Percentiles rank a stretch among this genome's conserved stretches.
Conservation (phyloP, 1,140 invertebrate species). For the Hyles vespertilio region DNA sequence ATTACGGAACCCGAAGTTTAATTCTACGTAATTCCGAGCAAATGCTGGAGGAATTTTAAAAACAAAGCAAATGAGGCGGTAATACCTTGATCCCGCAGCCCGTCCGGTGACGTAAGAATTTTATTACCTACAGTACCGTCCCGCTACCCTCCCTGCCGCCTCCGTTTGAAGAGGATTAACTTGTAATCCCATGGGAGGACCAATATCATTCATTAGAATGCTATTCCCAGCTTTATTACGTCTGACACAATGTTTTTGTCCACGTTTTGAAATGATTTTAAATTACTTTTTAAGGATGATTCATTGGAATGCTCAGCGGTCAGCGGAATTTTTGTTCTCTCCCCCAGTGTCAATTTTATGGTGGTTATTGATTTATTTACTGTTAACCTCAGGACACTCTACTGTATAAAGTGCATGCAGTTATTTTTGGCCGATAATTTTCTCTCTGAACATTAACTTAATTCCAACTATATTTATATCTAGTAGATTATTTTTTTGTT, state of each 20-base stretch:
- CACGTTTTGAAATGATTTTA: conserved; percentile 37
- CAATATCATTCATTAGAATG: conserved; percentile 71
- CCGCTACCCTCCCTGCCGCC: conserved; percentile 26
- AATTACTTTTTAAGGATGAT: conserved; percentile 38
- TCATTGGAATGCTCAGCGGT: conserved; percentile 17
- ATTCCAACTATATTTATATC: no score
- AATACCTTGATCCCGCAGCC: conserved; percentile 35
- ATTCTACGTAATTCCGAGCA: not conserved
- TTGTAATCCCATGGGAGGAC: conserved; percentile 67
- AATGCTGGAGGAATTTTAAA: conserved; percentile 13
- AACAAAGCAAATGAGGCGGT: conserved; percentile 43
- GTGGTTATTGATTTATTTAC: no score
- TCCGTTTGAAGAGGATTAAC: conserved; percentile 69
- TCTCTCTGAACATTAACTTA: no score
- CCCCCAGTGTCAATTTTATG: no score
- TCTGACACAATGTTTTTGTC: conserved; percentile 50
- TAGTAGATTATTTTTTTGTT: no score
- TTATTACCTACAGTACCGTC: conserved; percentile 48
- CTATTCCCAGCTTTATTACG: conserved; percentile 63
- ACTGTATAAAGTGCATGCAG: no score
- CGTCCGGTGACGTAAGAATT: conserved; percentile 56
- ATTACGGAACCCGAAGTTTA: not conserved
- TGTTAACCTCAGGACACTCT: no score
- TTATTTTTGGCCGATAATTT: no score
- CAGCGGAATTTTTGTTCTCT: conserved; percentile 4